These are phyloP conservation scores for Nibea albiflora DNA, from an alignment of 2,113 vertebrate species.

Conservation along the genomic window DNA sequence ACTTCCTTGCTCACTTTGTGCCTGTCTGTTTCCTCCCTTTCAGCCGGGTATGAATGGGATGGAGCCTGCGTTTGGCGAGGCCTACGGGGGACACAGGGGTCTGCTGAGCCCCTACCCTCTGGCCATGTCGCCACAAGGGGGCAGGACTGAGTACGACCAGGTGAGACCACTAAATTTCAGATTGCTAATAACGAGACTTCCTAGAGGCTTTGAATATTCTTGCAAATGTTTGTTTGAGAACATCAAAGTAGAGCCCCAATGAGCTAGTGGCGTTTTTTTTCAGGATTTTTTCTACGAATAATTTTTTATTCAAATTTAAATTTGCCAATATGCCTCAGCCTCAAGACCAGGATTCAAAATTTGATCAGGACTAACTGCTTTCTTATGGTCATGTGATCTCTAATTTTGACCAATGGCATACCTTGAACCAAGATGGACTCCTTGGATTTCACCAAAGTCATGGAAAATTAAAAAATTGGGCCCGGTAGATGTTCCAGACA, in stretches of 20 bases:
- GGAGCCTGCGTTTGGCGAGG: slow-evolving; percentile 86
- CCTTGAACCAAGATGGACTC: too few relatives aligned
- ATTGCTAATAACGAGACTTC: not conserved
- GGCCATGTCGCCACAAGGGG: slow-evolving; percentile 80
- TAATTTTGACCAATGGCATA: too few relatives aligned
- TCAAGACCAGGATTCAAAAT: not conserved
- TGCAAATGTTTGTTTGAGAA: not conserved
- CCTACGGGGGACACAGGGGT: slow-evolving; percentile 78
- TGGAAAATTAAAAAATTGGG: not conserved
- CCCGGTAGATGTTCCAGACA: too few relatives aligned
- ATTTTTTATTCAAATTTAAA: not conserved
- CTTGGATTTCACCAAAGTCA: not conserved
- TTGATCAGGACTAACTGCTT: not conserved
- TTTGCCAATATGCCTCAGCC: not conserved
- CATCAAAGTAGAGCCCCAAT: not conserved
- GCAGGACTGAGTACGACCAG: slow-evolving; percentile 82
- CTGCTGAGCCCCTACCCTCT: slow-evolving; percentile 78
- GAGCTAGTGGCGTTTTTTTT: not conserved
- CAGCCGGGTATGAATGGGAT: slow-evolving; percentile 85
- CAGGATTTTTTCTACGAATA: not conserved
- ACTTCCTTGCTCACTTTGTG: not conserved
- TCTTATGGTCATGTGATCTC: not conserved
- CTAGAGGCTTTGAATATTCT: not conserved
- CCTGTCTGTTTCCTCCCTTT: slow-evolving; percentile 4
- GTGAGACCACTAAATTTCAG: slow-evolving; percentile 46